A percentile compares a stretch with the other conserved stretches of the same genome.
phyloP scores from a whole-genome alignment of 2,113 vertebrate genomes.

The Dryoscopus gambensis region DNA sequence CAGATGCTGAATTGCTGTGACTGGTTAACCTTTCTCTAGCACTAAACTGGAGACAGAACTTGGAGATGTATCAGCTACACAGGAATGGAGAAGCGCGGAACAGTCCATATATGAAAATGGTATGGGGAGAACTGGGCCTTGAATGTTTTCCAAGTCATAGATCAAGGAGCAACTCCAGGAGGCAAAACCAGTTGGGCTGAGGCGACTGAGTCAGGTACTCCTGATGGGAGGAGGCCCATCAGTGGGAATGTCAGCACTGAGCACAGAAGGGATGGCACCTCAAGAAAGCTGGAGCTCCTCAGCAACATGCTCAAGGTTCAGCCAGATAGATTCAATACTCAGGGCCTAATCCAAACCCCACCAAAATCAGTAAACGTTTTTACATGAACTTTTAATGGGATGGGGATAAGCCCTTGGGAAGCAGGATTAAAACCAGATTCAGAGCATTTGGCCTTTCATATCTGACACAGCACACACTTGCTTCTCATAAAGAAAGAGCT shows the following conservation, averaged over 20 bases:
- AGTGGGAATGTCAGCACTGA: not conserved
- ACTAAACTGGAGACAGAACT: not conserved
- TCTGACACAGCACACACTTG: not conserved
- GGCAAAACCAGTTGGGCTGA: not conserved
- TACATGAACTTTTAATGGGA: not conserved
- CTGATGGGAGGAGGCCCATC: not conserved
- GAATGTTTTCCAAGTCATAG: not conserved
- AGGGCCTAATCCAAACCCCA: not conserved
- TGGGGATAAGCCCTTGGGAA: not conserved
- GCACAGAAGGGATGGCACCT: not conserved
- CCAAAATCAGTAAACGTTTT: not conserved
- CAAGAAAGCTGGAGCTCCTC: not conserved
- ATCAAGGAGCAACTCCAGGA: not conserved
- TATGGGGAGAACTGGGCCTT: not conserved
- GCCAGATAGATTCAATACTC: not conserved
- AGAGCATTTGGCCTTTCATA: not conserved
- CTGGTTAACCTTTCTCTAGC: not conserved
- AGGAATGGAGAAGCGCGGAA: not conserved
- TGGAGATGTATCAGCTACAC: not conserved
- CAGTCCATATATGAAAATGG: not conserved
- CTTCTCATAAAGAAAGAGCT: not conserved
- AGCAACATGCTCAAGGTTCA: not conserved
- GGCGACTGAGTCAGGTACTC: not conserved
- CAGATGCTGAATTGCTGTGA: not conserved
- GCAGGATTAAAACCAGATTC: slow-evolving; percentile 19